Conservation (phyloP, 2,797 vertebrate genomes). For the Muraenolepis orangiensis region DNA sequence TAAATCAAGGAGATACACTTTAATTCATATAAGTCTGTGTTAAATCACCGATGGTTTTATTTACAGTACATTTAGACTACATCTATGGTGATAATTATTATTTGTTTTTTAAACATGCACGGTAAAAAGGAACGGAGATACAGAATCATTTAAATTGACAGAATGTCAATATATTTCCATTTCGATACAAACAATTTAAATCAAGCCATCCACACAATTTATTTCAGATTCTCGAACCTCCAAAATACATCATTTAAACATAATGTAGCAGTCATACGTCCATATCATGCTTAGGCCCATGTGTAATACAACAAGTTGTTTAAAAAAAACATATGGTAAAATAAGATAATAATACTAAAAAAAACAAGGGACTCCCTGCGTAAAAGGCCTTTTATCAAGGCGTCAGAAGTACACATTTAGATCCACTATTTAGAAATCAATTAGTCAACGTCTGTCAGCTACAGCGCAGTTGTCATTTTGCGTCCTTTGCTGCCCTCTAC, state of each 20-base stretch:
- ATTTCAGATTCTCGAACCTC: background rate
- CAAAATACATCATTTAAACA: background rate
- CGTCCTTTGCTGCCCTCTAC: slow-evolving; percentile 65
- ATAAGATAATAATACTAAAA: too few relatives aligned
- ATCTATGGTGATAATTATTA: background rate
- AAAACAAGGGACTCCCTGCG: background rate
- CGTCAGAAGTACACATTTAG: background rate
- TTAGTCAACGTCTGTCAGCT: background rate
- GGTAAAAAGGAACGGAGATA: background rate
- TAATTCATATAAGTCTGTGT: too few relatives aligned
- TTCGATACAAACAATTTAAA: background rate
- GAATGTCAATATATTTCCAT: background rate
- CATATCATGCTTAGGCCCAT: background rate
- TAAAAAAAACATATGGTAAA: background rate
- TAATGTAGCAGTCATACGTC: background rate
- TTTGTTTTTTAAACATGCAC: too few relatives aligned
- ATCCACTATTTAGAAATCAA: background rate
- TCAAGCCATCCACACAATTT: background rate
- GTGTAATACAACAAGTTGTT: background rate
- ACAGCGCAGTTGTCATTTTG: slow-evolving; percentile 22
- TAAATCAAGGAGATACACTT: background rate
- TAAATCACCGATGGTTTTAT: background rate
- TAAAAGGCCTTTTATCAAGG: background rate
- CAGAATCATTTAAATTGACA: background rate
- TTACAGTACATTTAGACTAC: background rate